Base-by-base conservation (phyloP, 2,113 vertebrate genomes). In the Nothocercus julius region DNA sequence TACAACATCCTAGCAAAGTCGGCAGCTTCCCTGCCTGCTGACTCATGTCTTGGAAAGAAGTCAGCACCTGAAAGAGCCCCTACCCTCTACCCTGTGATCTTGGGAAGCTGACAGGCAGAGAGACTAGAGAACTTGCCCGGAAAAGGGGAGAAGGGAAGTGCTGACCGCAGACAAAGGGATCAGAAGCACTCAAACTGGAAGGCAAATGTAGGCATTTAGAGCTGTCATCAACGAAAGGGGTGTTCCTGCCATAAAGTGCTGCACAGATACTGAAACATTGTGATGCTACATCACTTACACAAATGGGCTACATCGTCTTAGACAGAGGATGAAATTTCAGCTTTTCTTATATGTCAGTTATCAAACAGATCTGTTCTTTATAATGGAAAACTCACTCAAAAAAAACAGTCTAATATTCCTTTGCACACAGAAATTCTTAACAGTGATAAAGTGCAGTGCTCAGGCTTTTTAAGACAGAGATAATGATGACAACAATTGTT, bases 1-100 rank as follows among this genome's bases (percentile, higher is more conserved):
- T 9, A 75, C 47, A 30, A 53, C 64, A 40, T 24, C 3, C 42
- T 6, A 24, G 49, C 75, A 44, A 3, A 70, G 78, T 3, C 22
- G 25, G 47, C 77, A 90, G 79, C 49, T 19, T 1, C 24, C 54
- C 9, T 4, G 49, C 47, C 51, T 80, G 93, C 90, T 95, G 95
- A 95, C 61, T 97, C 87, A 92, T 7, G 11, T 22, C 88, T 34
- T 51, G 20, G 73, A 15, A 56, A 67, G 58, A 53, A 68, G 44
- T 7, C 42, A 6, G 28, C 36, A 36, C 56, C 1, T 45, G 49
- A 27, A 15, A 62, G 38, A 72, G 32, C 27, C 38, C 47, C 21
- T 59, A 81, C 44, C 77, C 74, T 91, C 74, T 77, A 78, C 44
- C 34, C 78, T 25, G 51, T 25, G 3, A 30, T 25, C 61, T 24